Evolutionary conservation across 2,113 vertebrate genomes (phyloP), one percentile per base, ranked within the genome.

Genomic region (Anolis sagrei): DNA sequence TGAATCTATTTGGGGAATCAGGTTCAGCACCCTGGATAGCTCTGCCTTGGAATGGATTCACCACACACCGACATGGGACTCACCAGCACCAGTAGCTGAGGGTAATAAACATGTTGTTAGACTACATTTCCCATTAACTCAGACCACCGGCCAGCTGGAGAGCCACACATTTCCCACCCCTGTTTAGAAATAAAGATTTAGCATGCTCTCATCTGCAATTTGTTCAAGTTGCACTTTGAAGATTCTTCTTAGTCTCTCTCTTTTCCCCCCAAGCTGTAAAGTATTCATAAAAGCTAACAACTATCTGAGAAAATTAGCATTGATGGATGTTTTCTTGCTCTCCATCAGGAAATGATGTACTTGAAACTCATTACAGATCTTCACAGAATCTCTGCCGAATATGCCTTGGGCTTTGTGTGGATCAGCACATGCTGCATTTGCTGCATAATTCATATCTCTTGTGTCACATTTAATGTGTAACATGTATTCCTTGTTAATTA

Each of bases 401-500:
- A 94, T 90, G 95, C 93, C 95, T 91, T 94, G 96, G 95, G 96
- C 93, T 94, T 95, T 96, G 92, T 86, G 92, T 92, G 92, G 93
- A 92, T 93, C 93, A 88, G 95, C 93, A 93, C 92, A 93, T 44
- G 86, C 92, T 44, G 62, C 92, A 82, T 85, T 92, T 91, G 80
- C 94, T 96, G 96, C 96, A 96, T 96, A 96, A 96, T 96, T 96
- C 92, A 96, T 96, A 90, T 96, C 96, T 96, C 96, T 92, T 88
- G 96, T 96, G 96, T 91, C 95, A 94, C 94, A 89, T 94, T 95
- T 95, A 95, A 96, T 95, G 94, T 96, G 93, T 92, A 95, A 95
- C 95, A 95, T 94, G 93, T 80, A 95, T 90, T 96, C 96, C 94
- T 94, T 94, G 93, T 94, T 96, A 96, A 96, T 95, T 96, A 96